A percentile compares a stretch with the other conserved stretches of the same genome.
phyloP scores from a whole-genome alignment of 2,113 vertebrate genomes.

The Ailuropoda melanoleuca region DNA sequence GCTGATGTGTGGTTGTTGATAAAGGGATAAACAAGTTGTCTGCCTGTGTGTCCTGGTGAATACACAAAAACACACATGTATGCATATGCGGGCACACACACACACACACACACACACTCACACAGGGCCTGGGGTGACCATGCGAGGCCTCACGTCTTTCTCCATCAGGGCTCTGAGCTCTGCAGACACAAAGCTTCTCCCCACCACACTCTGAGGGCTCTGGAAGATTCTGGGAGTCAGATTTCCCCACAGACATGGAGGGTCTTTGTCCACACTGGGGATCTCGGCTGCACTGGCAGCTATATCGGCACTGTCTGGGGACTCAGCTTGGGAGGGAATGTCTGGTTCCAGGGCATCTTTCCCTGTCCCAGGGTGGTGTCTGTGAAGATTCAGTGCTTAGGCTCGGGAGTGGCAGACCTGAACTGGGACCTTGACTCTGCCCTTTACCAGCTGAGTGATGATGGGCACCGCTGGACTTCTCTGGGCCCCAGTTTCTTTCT shows the following conservation, averaged over 20 bases:
- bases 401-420: not conserved
- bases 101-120: not conserved
- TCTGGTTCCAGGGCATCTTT: not conserved
- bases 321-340: not conserved
- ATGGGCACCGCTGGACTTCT: not conserved
- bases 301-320: not conserved
- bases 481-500: not conserved
- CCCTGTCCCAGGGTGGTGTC: not conserved
- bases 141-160: not conserved
- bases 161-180: not conserved
- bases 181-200: not conserved
- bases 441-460: not conserved
- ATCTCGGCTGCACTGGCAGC: not conserved
- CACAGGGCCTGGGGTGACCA: rapidly evolving
- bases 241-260: not conserved
- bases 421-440: not conserved
- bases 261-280: not conserved
- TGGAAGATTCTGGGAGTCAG: not conserved
- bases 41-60: not conserved
- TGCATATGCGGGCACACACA: too few relatives aligned
- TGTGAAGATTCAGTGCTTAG: not conserved
- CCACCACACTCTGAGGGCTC: not conserved
- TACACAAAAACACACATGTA: not conserved
- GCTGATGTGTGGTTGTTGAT: not conserved
- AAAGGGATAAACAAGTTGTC: not conserved